These are phyloP conservation scores for Cherax quadricarinatus DNA, from an alignment of 1,140 invertebrate species.

Conservation along the genomic window DNA sequence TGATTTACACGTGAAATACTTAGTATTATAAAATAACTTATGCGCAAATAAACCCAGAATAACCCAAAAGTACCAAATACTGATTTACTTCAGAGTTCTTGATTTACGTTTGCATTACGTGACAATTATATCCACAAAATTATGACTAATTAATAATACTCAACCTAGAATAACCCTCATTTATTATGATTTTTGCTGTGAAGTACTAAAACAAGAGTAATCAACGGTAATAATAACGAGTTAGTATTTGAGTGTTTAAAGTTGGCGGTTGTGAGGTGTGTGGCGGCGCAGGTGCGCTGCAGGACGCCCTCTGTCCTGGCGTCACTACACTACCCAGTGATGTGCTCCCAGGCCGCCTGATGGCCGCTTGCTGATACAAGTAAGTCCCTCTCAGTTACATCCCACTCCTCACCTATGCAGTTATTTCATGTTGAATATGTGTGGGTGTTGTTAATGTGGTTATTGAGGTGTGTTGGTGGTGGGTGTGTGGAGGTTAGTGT, in stretches of 20 bases:
- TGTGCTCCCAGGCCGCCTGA: constrained; percentile 43
- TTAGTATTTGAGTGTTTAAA: not conserved
- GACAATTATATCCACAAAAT: too few species aligned
- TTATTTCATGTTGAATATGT: not conserved
- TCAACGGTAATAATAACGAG: too few species aligned
- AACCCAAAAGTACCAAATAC: too few species aligned
- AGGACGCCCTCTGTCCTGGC: constrained; percentile 47
- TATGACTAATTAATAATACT: too few species aligned
- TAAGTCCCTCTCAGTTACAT: not conserved
- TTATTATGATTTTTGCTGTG: too few species aligned
- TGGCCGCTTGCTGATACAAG: constrained; percentile 20
- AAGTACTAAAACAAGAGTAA: too few species aligned
- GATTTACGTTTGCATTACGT: too few species aligned
- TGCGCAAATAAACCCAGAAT: too few species aligned
- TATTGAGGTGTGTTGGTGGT: not conserved
- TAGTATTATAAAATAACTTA: too few species aligned
- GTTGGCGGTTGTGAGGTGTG: constrained; percentile 48
- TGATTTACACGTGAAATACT: too few species aligned
- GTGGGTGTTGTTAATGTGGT: not conserved
- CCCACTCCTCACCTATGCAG: not conserved
- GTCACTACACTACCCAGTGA: constrained; percentile 59
- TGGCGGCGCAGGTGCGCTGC: constrained; percentile 36
- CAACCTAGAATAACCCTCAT: too few species aligned
- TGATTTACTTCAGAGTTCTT: too few species aligned
- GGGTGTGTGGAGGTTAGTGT: not conserved